phyloP scores from a whole-genome alignment of 2,797 vertebrate species.

The Enteromius unitaeniatus region DNA sequence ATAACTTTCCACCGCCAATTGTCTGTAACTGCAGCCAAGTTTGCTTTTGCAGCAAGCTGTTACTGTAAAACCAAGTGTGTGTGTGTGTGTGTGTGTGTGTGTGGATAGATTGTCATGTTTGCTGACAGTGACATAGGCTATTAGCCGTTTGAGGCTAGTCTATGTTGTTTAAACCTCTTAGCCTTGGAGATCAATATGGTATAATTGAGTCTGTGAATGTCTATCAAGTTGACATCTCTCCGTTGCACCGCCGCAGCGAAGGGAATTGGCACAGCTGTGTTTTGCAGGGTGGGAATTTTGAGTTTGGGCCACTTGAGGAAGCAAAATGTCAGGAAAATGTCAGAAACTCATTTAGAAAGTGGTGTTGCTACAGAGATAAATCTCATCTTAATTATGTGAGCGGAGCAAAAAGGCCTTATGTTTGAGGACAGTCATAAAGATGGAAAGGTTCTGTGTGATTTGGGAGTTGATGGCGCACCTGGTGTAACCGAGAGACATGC shows the following conservation, averaged over 20 bases:
- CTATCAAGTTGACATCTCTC: conserved; percentile 56
- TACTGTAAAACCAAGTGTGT: conserved; percentile 27
- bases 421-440: conserved; percentile 25
- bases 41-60: conserved; percentile 34
- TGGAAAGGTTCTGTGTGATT: conserved; percentile 28
- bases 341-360: conserved; percentile 63
- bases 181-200: conserved; percentile 52
- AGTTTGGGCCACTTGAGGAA: conserved; percentile 53
- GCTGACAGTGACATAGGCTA: conserved; percentile 40
- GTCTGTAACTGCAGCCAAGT: conserved; percentile 31
- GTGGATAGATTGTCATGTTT: conserved; percentile 39
- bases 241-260: conserved; percentile 8
- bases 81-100: conserved; percentile 5
- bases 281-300: conserved; percentile 56
- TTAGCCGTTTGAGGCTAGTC: conserved; percentile 38
- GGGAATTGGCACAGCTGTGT: conserved; percentile 56
- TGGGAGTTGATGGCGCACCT: background rate
- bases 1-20: conserved; percentile 36
- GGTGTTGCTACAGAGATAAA: conserved; percentile 59
- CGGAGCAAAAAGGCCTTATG: conserved; percentile 1
- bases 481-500: background rate
- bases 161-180: conserved; percentile 55
- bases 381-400: conserved; percentile 49
- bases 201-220: conserved; percentile 62
- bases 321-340: conserved; percentile 64